Evolutionary conservation across 1,140 invertebrate genomes (phyloP).

Genomic region (Drosophila aff.): DNA sequence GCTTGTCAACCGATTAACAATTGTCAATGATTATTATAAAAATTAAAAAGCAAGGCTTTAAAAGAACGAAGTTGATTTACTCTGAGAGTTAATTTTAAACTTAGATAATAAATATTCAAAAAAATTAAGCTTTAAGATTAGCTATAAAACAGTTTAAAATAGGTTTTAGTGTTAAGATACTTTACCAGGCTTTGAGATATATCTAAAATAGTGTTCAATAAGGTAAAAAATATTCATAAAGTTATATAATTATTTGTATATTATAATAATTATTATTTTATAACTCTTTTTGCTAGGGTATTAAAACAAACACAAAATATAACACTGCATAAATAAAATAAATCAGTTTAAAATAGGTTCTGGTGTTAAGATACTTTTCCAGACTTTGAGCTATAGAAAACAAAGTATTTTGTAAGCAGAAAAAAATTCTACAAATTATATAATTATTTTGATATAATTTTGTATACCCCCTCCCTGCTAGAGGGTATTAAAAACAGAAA

Average conservation of each 20-base stretch:
- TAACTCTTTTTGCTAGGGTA: background rate
- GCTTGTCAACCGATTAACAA: constrained; percentile 55
- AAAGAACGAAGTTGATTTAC: background rate
- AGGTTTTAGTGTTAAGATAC: background rate
- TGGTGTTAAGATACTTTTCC: no score
- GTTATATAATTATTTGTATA: background rate
- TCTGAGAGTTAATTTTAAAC: background rate
- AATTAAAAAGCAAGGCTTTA: constrained; percentile 10
- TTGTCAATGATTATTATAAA: constrained; percentile 48
- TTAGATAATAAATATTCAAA: background rate
- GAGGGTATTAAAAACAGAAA: background rate
- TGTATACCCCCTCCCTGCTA: background rate
- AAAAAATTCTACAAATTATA: background rate
- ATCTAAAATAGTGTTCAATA: no score
- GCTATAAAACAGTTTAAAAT: background rate
- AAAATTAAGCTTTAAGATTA: background rate
- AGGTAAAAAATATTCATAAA: background rate
- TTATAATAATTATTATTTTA: background rate
- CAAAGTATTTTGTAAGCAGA: no score
- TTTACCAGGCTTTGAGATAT: background rate
- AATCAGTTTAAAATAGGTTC: no score
- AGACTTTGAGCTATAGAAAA: no score
- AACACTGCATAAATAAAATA: background rate
- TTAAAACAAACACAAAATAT: background rate
- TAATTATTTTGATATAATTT: background rate